Percentiles rank a stretch among this genome's conserved stretches.
Evolutionary conservation across 2,113 vertebrate genomes (phyloP).

Genomic region (Echinops telfairi): DNA sequence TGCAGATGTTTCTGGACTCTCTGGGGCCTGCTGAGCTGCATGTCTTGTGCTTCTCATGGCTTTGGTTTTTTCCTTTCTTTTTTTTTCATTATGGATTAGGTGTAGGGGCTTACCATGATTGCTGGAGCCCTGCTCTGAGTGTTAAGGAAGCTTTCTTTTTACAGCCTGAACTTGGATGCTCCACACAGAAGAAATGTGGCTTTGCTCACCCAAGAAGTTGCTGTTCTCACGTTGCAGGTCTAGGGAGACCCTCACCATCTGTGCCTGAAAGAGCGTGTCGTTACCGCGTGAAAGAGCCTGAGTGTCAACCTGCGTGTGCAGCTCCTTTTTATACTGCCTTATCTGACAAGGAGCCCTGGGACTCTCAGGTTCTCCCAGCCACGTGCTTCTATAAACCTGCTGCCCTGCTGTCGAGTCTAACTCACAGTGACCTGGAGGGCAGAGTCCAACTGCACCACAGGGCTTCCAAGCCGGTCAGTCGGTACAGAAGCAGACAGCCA

Average conservation of each 20-base stretch:
- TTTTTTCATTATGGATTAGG: too few relatives aligned
- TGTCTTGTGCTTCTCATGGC: slow-evolving; percentile 46
- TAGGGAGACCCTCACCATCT: neutral
- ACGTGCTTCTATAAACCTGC: neutral
- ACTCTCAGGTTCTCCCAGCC: neutral
- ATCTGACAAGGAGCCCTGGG: slow-evolving; percentile 33
- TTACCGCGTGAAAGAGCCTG: slow-evolving; percentile 13
- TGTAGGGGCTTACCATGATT: neutral
- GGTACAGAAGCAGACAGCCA: neutral
- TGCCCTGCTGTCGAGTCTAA: neutral
- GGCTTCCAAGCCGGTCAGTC: neutral
- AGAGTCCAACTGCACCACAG: neutral
- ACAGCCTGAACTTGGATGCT: neutral
- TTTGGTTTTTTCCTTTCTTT: neutral
- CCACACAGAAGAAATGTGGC: neutral
- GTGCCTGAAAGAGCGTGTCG: slow-evolving; percentile 21
- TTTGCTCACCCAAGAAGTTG: slow-evolving; percentile 36
- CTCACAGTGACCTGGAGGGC: neutral
- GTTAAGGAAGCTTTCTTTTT: slow-evolving; percentile 44
- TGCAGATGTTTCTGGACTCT: neutral
- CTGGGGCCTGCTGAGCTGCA: slow-evolving; percentile 49
- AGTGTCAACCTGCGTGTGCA: neutral
- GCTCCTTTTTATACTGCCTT: slow-evolving; percentile 61
- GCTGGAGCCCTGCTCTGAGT: slow-evolving; percentile 17
- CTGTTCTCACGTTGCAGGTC: slow-evolving; percentile 2